Base-by-base conservation (phyloP, 2,113 vertebrate species). In the Andinoacara biseriatus region DNA sequence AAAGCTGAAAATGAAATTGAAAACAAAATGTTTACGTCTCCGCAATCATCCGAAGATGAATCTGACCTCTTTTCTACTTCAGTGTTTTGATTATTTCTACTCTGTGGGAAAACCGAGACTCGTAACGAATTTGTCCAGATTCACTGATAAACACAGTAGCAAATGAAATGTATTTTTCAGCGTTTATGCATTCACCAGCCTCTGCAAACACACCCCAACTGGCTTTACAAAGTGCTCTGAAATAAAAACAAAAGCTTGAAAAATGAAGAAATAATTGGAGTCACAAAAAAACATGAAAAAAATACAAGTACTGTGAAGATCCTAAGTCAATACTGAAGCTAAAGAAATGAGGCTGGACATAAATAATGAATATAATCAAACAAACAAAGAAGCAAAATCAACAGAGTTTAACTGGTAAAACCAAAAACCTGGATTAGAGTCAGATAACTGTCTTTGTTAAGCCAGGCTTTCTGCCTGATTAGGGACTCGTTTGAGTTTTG, bases 21-120 rank as follows among this genome's bases (percentile, higher is more conserved):
- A 83, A 78, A 29, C 46, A 31, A 74, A 86, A 58, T 58, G 56
- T 56, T 80, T 56, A 57, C 67, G 18, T 46, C 38, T 79, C 69
- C 76, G 18, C 82, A 85, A 74, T 40, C 24, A 49, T 38, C 24
- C 35, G 10, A 63, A 76, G 72, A 65, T 65, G 22, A 72, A 57
- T 56, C 18, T 63, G 76, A 65, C 29, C 75, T 60, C 58, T 67
- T 67, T 56, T 33, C 54, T 35, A n/a, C 18, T n/a, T 81, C 11
- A 29, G 69, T 60, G 7, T 69, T 58, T 58, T 57, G 11, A 54
- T 59, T 58, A 38, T 26, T 77, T 76, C 46, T 75, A 43, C n/a
- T 74, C 14, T 14, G 62, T 2, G 20, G 75, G n/a, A 67, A 43
- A 82, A 46, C 5, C 11, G 5, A 77, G 33, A 54, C 59, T 58